Evolutionary conservation across 2,888 invertebrate genomes (phyloP), one percentile per base, ranked within the genome.

Genomic region (Zonitis immaculata): DNA sequence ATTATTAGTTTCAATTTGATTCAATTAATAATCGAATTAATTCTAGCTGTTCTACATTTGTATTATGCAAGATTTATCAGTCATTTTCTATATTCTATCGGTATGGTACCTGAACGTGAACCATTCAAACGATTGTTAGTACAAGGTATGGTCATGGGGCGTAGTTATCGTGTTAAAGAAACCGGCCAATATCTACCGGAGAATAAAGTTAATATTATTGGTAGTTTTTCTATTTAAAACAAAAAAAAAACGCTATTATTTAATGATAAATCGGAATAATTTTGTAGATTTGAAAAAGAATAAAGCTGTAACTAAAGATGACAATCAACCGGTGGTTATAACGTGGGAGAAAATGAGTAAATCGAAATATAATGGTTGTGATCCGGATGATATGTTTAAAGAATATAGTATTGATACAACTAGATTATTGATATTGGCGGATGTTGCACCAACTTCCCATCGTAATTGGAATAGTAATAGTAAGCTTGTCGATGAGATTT

Each of bases 281-380:
- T 7, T 42, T 26, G 26, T 22, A 64, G 79, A 84, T 67, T 78
- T 78, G 39, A 83, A 84, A 63, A 79, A 78, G 56, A 84, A 82
- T 66, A 82, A 80, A 66, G 85, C 82, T 0, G 68, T 81, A 7
- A 79, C 83, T 18, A 86, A 82, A 69, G 76, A 64, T 3, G 87
- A 87, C 1, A 84, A 86, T 22, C 81, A 85, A 60, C 76, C 82
- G 7, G 86, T 98, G 0, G 75, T 80, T 9, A 81, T 85, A 57
- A 78, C 83, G 25, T 98, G 94, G 93, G 98, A 99, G 72, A 99
- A 99, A 80, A 99, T 99, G 99, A 96, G 96, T 66, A 99, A 99
- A 78, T 98, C 98, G 0, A 99, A 98, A 75, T 79, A 86, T 63
- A 99, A 99, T 77, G 99, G 99, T 0, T 89, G 94, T n/a, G 91